Conservation (phyloP, 64 coral and sea anemone species). For the Montipora efflorescens region DNA sequence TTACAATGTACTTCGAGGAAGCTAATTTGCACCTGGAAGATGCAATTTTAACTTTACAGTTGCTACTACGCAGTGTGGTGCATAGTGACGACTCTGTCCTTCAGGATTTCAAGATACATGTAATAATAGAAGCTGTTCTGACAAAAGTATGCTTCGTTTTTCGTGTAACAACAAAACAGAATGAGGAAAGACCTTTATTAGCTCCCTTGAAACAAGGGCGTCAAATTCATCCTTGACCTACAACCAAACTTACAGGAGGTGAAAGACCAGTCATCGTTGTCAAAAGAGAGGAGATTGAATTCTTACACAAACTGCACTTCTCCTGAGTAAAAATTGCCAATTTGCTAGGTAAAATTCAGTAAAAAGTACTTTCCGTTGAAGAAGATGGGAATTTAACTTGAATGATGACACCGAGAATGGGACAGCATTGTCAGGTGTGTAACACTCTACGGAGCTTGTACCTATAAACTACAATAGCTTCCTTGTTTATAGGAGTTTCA, state of each 20-base stretch:
- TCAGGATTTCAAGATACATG: neutral
- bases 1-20: neutral
- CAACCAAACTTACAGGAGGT: slow-evolving; percentile 7
- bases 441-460: no score
- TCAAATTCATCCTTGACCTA: slow-evolving; percentile 7
- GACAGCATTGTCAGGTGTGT: no score
- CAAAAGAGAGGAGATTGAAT: slow-evolving; percentile 38
- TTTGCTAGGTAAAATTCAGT: neutral
- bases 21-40: slow-evolving; percentile 2
- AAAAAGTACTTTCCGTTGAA: no score
- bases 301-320: slow-evolving; percentile 32
- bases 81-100: slow-evolving; percentile 22
- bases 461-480: no score
- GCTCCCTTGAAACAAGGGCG: neutral
- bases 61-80: neutral
- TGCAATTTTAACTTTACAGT: slow-evolving; percentile 8
- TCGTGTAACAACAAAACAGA: slow-evolving; percentile 11
- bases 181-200: neutral
- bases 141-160: neutral
- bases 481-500: no score
- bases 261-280: slow-evolving; percentile 27
- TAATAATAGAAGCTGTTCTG: slow-evolving; percentile 6
- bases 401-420: no score
- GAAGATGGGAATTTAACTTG: neutral
- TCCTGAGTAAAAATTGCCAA: slow-evolving; percentile 27